Evolutionary conservation across 2,888 invertebrate species (phyloP).

Genomic region (Augiades crinisus): DNA sequence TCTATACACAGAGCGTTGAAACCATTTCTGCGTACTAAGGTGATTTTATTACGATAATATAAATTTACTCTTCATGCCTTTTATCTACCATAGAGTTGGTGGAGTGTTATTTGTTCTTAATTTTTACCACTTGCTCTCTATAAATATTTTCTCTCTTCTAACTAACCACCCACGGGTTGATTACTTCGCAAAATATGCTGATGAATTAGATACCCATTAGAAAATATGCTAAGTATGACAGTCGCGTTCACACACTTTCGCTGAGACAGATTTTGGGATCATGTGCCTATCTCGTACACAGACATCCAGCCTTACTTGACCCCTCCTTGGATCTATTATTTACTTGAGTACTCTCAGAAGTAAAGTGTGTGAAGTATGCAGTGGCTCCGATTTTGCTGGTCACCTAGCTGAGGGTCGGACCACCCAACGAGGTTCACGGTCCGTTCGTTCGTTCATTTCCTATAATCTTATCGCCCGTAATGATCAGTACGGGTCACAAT

Average conservation of each 20-base stretch:
- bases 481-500: constrained; percentile 54
- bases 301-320: constrained; percentile 44
- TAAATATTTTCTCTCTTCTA: background rate
- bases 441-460: constrained; percentile 60
- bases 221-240: constrained; percentile 64
- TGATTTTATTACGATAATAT: too few species aligned
- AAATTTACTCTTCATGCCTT: too few species aligned
- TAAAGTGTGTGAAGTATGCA: constrained; percentile 30
- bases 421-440: constrained; percentile 60
- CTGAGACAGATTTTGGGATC: constrained; percentile 73
- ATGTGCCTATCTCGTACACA: constrained; percentile 40
- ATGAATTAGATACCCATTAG: constrained; percentile 57
- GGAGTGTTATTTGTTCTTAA: background rate
- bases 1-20: too few species aligned
- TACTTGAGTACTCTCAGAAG: constrained; percentile 26
- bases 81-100: too few species aligned
- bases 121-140: background rate
- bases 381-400: constrained; percentile 52
- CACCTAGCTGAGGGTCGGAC: constrained; percentile 50
- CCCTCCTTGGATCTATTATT: constrained; percentile 32
- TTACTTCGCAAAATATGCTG: constrained; percentile 54
- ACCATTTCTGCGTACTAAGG: too few species aligned
- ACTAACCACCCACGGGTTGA: constrained; percentile 58
- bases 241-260: constrained; percentile 70
- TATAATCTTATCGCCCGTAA: constrained; percentile 64